These are phyloP conservation scores for Herpailurus yagouaroundi DNA, from an alignment of 2,113 vertebrate species.

Conservation along the genomic window DNA sequence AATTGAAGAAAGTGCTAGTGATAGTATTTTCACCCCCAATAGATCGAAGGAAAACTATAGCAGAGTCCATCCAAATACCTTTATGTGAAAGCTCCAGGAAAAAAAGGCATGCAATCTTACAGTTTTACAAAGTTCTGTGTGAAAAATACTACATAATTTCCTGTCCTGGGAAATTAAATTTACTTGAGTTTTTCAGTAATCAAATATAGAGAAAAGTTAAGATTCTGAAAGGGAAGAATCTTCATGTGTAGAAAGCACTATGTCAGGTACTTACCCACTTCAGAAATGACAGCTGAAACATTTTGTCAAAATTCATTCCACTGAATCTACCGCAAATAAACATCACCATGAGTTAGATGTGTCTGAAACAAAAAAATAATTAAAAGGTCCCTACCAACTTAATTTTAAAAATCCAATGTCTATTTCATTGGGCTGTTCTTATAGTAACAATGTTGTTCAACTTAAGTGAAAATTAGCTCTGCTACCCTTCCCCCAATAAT, in stretches of 20 bases:
- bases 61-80: neutral
- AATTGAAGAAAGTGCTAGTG: neutral
- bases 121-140: neutral
- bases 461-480: conserved; percentile 46
- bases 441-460: conserved; percentile 43
- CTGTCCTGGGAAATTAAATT: conserved; percentile 25
- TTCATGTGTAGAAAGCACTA: neutral
- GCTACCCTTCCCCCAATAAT: neutral
- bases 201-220: neutral
- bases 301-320: conserved; percentile 29
- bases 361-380: conserved; percentile 41
- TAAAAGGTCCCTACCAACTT: conserved; percentile 18
- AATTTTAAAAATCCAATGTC: neutral
- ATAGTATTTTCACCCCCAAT: neutral
- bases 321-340: conserved; percentile 2
- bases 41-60: neutral
- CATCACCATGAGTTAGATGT: neutral
- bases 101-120: conserved; percentile 22
- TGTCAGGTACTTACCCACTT: neutral
- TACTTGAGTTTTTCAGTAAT: conserved; percentile 25
- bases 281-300: conserved; percentile 44
- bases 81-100: neutral
- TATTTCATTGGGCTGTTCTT: conserved; percentile 23
- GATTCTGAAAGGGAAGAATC: neutral
- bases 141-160: neutral